These are phyloP conservation scores for Neopipo cinnamomea DNA, from an alignment of 2,113 vertebrate species.

Conservation along the genomic window DNA sequence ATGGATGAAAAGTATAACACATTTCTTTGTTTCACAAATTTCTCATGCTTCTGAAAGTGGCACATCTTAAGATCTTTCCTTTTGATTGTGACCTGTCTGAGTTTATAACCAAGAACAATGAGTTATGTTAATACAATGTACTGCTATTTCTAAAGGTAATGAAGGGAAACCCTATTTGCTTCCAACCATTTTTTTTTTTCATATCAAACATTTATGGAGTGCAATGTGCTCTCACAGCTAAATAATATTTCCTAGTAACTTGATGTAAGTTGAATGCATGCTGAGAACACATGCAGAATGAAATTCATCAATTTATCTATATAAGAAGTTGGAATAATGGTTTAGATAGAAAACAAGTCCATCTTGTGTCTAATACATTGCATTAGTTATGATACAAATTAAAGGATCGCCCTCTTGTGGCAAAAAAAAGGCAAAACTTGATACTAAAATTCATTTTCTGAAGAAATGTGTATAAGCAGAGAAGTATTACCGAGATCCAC, in stretches of 20 bases:
- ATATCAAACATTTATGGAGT: not conserved
- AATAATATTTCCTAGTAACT: not conserved
- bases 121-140: not conserved
- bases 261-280: conserved; percentile 21
- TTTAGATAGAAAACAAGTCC: not conserved
- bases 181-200: not conserved
- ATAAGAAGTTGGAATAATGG: not conserved
- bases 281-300: conserved; percentile 1
- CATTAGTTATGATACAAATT: not conserved
- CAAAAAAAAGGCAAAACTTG: not conserved
- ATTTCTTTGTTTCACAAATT: conserved; percentile 19
- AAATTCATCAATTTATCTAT: not conserved
- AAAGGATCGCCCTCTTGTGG: conserved; percentile 67
- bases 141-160: not conserved
- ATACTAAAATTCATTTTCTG: not conserved
- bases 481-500: not conserved
- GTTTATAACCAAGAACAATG: not conserved
- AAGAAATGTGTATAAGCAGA: not conserved
- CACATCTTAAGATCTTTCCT: not conserved
- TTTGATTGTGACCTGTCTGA: conserved; percentile 18
- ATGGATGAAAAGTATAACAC: not conserved
- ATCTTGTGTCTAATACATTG: not conserved
- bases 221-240: not conserved
- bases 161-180: not conserved
- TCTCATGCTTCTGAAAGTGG: conserved; percentile 26